A percentile compares a stretch with the other conserved stretches of the same genome.
phyloP scores from a whole-genome alignment of 1,140 invertebrate species.

The Lordiphosa mommai region DNA sequence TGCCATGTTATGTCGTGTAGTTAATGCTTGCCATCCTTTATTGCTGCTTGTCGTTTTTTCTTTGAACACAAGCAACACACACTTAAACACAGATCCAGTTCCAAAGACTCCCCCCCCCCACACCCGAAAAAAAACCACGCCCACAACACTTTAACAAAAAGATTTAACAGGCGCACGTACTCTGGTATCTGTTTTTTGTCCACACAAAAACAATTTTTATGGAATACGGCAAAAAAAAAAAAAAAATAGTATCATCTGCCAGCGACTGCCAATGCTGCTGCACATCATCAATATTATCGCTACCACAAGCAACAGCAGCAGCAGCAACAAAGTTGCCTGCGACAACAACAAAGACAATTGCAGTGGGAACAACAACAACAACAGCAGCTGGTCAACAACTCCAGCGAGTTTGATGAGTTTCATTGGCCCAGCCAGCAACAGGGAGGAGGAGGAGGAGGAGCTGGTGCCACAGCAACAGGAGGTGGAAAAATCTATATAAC shows the following conservation, averaged over 20 bases:
- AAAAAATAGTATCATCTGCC: constrained; percentile 53
- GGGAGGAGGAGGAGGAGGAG: background rate
- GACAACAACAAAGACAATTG: constrained; percentile 53
- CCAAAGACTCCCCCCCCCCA: constrained; percentile 7
- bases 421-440: constrained; percentile 64
- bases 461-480: constrained; percentile 2
- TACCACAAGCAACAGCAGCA: constrained; percentile 57
- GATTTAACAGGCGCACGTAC: constrained; percentile 34
- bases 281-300: constrained; percentile 73
- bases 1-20: constrained; percentile 20
- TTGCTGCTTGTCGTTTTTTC: constrained; percentile 24
- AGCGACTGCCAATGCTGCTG: constrained; percentile 49
- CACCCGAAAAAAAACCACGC: constrained; percentile 2
- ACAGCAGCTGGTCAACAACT: constrained; percentile 57
- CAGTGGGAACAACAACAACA: constrained; percentile 46
- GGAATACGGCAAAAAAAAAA: constrained; percentile 31
- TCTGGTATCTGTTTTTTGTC: constrained; percentile 21
- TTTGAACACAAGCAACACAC: constrained; percentile 18
- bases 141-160: constrained; percentile 29
- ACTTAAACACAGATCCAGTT: constrained; percentile 7
- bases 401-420: constrained; percentile 68
- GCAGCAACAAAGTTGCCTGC: constrained; percentile 48
- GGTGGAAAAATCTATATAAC: constrained; percentile 73
- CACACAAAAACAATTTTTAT: constrained; percentile 59
- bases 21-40: constrained; percentile 30